Evolutionary conservation across 92 coral and sea anemone genomes (phyloP).

Genomic region (Siderastrea radians): DNA sequence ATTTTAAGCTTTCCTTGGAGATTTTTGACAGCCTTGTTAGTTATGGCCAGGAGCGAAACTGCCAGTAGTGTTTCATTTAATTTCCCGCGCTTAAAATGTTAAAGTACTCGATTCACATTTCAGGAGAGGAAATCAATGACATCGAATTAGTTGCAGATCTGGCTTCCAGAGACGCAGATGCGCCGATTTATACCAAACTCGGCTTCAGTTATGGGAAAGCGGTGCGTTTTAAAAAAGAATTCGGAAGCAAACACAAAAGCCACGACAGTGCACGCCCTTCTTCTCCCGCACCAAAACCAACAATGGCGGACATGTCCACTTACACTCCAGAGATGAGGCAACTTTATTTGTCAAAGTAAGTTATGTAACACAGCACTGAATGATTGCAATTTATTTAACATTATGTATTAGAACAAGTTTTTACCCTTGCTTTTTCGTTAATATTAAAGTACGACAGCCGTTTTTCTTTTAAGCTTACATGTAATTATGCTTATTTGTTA

Average conservation of each 20-base stretch:
- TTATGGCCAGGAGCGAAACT: neutral
- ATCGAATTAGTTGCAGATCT: conserved; percentile 29
- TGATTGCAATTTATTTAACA: conserved; percentile 34
- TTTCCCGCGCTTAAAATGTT: neutral
- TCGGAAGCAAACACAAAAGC: conserved; percentile 38
- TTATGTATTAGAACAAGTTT: conserved; percentile 17
- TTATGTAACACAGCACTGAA: conserved; percentile 38
- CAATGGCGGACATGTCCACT: conserved; percentile 58
- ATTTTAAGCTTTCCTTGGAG: neutral
- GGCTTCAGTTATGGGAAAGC: conserved; percentile 56
- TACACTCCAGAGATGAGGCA: conserved; percentile 58
- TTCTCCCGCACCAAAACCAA: conserved; percentile 42
- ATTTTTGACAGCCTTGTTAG: conserved; percentile 1
- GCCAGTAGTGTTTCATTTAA: neutral
- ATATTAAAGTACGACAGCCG: conserved; percentile 12
- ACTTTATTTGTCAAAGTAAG: conserved; percentile 63
- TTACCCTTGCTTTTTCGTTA: conserved; percentile 9
- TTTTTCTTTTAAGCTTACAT: neutral
- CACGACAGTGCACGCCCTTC: conserved; percentile 31
- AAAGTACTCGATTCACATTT: conserved; percentile 13
- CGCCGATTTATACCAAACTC: conserved; percentile 40
- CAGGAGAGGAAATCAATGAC: conserved; percentile 44
- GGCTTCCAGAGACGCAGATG: conserved; percentile 46
- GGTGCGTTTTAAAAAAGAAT: conserved; percentile 55
- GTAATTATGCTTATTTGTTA: neutral